Evolutionary conservation across 2,888 invertebrate genomes (phyloP), one percentile per base, ranked within the genome.

Genomic region (Plebejus anna): DNA sequence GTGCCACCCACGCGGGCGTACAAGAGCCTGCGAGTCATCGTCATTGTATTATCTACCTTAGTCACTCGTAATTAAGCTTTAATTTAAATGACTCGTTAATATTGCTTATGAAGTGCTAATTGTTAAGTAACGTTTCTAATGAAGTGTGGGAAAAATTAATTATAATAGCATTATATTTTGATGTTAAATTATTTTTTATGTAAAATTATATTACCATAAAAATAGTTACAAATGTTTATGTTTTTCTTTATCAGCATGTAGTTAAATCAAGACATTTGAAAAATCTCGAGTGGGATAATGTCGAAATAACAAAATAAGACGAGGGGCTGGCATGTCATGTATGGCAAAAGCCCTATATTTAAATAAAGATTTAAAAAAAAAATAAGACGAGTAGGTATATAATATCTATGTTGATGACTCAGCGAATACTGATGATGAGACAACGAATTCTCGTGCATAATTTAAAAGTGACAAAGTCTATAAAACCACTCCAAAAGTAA

Each of bases 1-100:
- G 78, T 80, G 77, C 83, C 85, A 84, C 89, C 90, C 87, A 89
- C 90, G 84, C 86, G 78, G 76, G 70, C 66, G 13, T 32, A 66
- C 32, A 66, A 66, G 13, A 66, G 16, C 66, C 32, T 66, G 32
- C 5, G 5, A 66, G 11, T 16, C 32, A 66, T 32, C 32, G 32
- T 16, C 5, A 66, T 66, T 66, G 13, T 36, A 66, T 66, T 66
- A 36, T 66, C 16, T 66, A 13, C 66, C 32, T 66, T 13, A 66
- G 5, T 66, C 13, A 0, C 13, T 66, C 32, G 1, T 36, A 16
- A 66, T 66, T 16, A 66, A 36, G 66, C 5, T 36, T 13, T 32
- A 5, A 66, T 66, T 66, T 22, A 13, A 66, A 13, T 36, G 16
- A 11, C 5, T 66, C 16, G 66, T 36, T 66, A 32, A 13, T 66